Evolutionary conservation across 2,797 vertebrate genomes (phyloP).

Genomic region (Perodicticus potto): DNA sequence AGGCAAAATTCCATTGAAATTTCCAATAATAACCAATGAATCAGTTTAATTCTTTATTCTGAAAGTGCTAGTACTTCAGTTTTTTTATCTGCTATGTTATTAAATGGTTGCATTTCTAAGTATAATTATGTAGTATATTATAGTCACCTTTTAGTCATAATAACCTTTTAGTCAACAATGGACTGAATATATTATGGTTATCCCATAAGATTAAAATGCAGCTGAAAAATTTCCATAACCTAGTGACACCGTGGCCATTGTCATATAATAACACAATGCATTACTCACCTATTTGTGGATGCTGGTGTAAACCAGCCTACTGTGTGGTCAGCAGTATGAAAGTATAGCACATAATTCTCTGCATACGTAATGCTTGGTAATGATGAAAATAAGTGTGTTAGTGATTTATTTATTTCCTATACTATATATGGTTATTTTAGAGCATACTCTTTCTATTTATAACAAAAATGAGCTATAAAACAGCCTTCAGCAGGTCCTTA

Average conservation of each 20-base stretch:
- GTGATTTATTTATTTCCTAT: background rate
- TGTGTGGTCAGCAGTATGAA: background rate
- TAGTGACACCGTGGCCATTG: background rate
- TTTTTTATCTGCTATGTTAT: background rate
- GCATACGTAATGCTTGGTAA: background rate
- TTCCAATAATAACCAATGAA: background rate
- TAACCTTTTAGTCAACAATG: background rate
- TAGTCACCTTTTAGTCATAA: background rate
- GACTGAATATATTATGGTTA: background rate
- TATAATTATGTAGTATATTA: background rate
- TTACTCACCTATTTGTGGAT: background rate
- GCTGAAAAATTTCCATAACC: background rate
- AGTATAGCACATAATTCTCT: background rate
- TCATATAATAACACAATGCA: background rate
- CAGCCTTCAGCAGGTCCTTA: background rate
- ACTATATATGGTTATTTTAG: background rate
- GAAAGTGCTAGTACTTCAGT: background rate
- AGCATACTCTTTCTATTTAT: background rate
- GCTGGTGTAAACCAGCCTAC: background rate
- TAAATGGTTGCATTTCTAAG: constrained; percentile 30
- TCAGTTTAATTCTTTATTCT: background rate
- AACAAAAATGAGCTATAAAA: background rate
- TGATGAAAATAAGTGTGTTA: background rate
- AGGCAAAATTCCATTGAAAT: background rate
- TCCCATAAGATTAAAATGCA: background rate